Evolutionary conservation across 2,113 vertebrate genomes (phyloP).

Genomic region (Corythaeola cristata): DNA sequence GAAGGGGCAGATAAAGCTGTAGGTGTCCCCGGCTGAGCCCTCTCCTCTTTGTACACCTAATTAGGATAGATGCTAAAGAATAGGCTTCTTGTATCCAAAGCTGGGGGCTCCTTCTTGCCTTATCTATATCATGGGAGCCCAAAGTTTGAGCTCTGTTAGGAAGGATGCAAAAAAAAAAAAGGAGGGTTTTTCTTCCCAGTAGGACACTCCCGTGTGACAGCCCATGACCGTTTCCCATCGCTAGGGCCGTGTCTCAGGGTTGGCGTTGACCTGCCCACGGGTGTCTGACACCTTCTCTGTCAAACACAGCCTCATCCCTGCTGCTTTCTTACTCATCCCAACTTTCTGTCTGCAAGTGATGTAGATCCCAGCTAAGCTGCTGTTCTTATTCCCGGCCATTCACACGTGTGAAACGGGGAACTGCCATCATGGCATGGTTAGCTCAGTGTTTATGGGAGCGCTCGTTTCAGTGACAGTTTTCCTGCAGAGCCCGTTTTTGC

Average conservation of each 20-base stretch:
- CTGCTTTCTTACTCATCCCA: neutral
- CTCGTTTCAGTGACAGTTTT: neutral
- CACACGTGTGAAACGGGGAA: neutral
- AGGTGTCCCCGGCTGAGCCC: neutral
- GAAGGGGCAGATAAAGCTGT: neutral
- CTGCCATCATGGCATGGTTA: neutral
- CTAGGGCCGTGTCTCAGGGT: neutral
- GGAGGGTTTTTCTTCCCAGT: neutral
- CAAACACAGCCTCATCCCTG: neutral
- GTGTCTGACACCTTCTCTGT: neutral
- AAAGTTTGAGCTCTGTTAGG: neutral
- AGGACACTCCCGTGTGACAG: neutral
- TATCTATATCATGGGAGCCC: neutral
- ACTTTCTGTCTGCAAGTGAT: neutral
- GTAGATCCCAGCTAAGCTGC: neutral
- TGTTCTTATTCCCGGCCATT: neutral
- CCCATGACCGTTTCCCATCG: rapidly evolving
- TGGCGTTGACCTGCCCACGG: neutral
- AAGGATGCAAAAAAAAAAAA: neutral
- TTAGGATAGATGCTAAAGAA: neutral
- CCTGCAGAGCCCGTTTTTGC: neutral
- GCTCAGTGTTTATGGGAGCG: neutral
- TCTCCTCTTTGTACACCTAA: neutral
- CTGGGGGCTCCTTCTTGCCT: neutral
- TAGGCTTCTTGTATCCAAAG: neutral